Base-by-base conservation (phyloP, 2,113 vertebrate genomes). In the Gavia stellata region DNA sequence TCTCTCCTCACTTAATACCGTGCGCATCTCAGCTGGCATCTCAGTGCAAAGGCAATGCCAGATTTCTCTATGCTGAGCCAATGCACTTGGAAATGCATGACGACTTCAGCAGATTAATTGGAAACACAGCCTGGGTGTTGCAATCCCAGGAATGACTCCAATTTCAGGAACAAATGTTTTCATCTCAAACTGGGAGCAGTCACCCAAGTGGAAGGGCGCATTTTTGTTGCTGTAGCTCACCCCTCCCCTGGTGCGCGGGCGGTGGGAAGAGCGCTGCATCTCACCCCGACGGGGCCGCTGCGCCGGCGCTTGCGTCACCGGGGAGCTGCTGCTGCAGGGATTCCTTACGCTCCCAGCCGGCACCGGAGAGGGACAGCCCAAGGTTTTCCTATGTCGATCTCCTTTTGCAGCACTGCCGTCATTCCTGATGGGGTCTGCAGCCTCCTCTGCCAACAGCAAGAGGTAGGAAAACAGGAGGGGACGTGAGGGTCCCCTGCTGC, bases 61-160 rank as follows among this genome's bases (percentile, higher is more conserved):
- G 91, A 65, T 70, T 75, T 52, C 94, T 61, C 95, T 58, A 38
- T 9, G 96, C 94, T 47, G 81, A 97, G 94, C 94, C 92, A 91
- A 75, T 1, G 80, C 61, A 2, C 91, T 82, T 91, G 91, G 94
- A 95, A 96, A 94, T 4, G 77, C 79, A 88, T 81, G 94, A 96
- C 74, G 91, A 89, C 92, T 96, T 71, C 65, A 90, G 90, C 87
- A 74, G 92, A 81, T 94, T 97, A 97, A 97, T 97, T 97, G 95
- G 97, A 97, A 97, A 97, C 97, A 97, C 96, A 97, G 95, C 88
- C 95, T 0, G 93, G 89, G 96, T 97, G 97, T 97, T 94, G 97
- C 97, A 97, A 97, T 97, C 94, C 67, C 89, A 92, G 87, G 91
- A 96, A 95, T 34, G 93, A n/a, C 94, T 97, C 96, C 94, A 95